Base-by-base conservation (phyloP, 1,140 invertebrate species). In the Eulimnadia texana region DNA sequence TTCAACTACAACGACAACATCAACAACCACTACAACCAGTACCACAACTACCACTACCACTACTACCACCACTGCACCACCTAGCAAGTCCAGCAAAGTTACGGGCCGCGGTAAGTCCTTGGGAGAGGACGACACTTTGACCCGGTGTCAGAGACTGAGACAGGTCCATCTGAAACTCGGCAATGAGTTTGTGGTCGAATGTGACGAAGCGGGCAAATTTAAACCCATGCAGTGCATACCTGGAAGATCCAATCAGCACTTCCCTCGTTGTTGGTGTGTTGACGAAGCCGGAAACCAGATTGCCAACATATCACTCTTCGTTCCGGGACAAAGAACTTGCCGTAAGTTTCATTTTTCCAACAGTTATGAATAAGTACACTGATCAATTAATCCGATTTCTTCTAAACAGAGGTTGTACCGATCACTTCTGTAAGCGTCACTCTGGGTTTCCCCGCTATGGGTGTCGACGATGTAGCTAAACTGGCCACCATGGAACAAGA, bases 261-360 rank as follows among this genome's bases (percentile, higher is more conserved):
- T 64, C 28, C 29, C 65, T 16, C 59, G 64, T 27, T 91, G 88
- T 70, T 90, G 87, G 87, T 91, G 88, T 71, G 87, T 90, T 2
- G 87, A 91, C 71, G 85, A 86, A 63, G 85, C 86, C 1, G 88
- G 88, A 10, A 88, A 88, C 72, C 83, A 86, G 64, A 69, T 86
- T 1, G 75, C 80, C 63, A 73, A 80, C 23, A 78, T 79, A 2
- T 74, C 80, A 66, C 76, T 81, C 29, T 83, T 89, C 71, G 72
- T 77, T 59, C 80, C 76, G 69, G 82, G 80, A 50, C 74, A 78
- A 33, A 77, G 73, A 58, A 73, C 76, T 42, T 84, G 82, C 68
- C 68, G 80, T 82, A 61, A 42, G 60, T 57, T n/a, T 22, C n/a
- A 16, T 20, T 10, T 20, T 20, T 10, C 29, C 11, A 53, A 11